Percentiles rank a stretch among this genome's conserved stretches.
phyloP scores from a whole-genome alignment of 2,888 invertebrate species.

The Anoplius nigerrimus region DNA sequence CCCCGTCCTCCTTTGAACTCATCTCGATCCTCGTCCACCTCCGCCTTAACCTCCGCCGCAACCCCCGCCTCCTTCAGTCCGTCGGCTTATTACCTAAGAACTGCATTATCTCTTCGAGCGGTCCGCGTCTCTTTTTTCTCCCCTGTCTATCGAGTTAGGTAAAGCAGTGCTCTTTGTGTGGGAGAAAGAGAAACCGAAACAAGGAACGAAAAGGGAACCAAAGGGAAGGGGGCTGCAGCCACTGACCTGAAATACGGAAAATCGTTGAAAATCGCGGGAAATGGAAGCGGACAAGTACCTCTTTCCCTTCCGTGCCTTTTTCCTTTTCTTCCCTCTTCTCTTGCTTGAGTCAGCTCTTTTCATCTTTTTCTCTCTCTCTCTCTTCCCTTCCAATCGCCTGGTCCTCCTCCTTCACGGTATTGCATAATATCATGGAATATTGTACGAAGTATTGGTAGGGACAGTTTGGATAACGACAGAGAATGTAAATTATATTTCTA shows the following conservation, averaged over 20 bases:
- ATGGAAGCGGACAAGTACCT: constrained; percentile 26
- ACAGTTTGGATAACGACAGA: too few species aligned
- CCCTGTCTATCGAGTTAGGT: too few species aligned
- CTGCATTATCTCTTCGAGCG: constrained; percentile 42
- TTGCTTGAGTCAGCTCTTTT: neutral
- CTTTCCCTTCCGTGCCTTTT: neutral
- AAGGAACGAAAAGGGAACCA: neutral
- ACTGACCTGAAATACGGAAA: constrained; percentile 45
- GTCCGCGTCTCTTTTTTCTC: constrained; percentile 9
- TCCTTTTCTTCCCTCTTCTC: constrained; percentile 3
- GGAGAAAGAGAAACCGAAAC: too few species aligned
- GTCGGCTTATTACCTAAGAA: constrained; percentile 45
- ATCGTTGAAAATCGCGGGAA: constrained; percentile 37
- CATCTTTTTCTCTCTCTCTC: neutral
- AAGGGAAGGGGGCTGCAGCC: constrained; percentile 16
- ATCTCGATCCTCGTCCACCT: constrained; percentile 4
- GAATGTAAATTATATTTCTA: too few species aligned
- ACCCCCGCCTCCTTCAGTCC: constrained; percentile 33
- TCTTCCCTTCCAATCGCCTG: neutral
- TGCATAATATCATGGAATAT: too few species aligned
- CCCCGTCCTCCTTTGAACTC: neutral
- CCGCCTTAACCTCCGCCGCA: too few species aligned
- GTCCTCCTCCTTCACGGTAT: neutral
- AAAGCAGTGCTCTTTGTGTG: too few species aligned
- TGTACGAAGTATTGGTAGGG: too few species aligned